Evolutionary conservation across 2,113 vertebrate genomes (phyloP), one percentile per base, ranked within the genome.

Genomic region (Lampris incognitus): DNA sequence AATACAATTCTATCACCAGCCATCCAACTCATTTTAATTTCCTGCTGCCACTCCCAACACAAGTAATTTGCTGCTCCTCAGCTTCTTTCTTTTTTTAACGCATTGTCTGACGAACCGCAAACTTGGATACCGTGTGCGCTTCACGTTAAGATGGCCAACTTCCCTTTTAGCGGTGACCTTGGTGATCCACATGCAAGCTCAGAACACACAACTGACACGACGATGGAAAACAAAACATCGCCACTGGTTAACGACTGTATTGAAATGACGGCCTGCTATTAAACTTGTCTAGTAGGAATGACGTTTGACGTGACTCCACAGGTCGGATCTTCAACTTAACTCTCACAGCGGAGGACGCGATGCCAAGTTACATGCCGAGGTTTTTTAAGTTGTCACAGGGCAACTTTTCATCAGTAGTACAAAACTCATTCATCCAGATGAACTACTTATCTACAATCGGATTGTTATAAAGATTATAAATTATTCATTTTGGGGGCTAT

Each of bases 41-140:
- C 66, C 49, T 64, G 58, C 49, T 76, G 85, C 58, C 39, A 9
- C 10, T 49, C 42, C 24, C 3, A 42, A 37, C 67, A 69, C 24
- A 71, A 37, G 54, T 64, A 51, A 87, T 85, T 88, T 85, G 78
- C 68, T 88, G 86, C 81, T 76, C 74, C 46, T 54, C 74, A 36
- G 68, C 7, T 59, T 80, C 80, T 65, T 42, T 77, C 74, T 68
- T 88, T 78, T 72, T 85, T 84, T 87, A 91, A 91, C 90, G 86
- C 91, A 83, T 85, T 66, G 70, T 78, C 84, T 81, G 84, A 82
- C 82, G 49, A 87, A 68, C 51, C 59, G 48, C 65, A 66, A 82
- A 67, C 72, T 55, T 72, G 48, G 80, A 81, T 68, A 66, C 65
- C 69, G 73, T 58, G 57, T 89, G 83, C 87, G 89, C 88, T 88